phyloP scores from a whole-genome alignment of 2,888 invertebrate genomes.

The Chrysolina oricalcia region DNA sequence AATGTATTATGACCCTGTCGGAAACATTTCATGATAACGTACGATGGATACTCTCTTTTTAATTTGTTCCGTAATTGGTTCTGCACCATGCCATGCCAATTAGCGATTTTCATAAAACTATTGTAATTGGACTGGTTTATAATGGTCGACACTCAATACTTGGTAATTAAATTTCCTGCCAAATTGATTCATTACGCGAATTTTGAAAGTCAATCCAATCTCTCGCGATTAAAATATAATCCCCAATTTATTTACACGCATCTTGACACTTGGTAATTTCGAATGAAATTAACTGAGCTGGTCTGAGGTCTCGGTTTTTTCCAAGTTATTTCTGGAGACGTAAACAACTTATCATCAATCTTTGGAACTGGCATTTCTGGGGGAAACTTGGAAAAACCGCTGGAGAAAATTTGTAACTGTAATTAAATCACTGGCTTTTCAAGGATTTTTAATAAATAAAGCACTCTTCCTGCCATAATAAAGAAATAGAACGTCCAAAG shows the following conservation, averaged over 20 bases:
- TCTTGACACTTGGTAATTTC: conserved; percentile 4
- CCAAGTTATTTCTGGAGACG: conserved; percentile 36
- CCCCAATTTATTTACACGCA: conserved; percentile 2
- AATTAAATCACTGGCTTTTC: not conserved
- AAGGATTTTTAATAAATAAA: not conserved
- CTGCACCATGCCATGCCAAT: conserved; percentile 19
- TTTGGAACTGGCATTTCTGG: conserved; percentile 38
- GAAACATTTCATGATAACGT: not conserved
- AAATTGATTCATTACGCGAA: conserved; percentile 30
- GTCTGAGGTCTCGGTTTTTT: conserved; percentile 29
- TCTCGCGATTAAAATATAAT: not conserved
- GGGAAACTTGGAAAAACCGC: conserved; percentile 37
- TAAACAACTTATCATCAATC: conserved; percentile 44
- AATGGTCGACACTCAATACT: conserved; percentile 31
- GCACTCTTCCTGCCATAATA: not conserved
- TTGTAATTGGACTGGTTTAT: conserved; percentile 31
- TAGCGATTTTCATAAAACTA: conserved; percentile 34
- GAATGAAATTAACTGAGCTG: not conserved
- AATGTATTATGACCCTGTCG: not conserved
- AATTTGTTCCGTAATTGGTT: conserved; percentile 16
- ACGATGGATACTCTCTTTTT: conserved; percentile 14
- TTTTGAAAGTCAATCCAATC: conserved; percentile 6
- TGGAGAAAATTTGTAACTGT: conserved; percentile 29
- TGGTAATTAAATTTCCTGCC: conserved; percentile 30
- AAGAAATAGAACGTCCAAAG: not conserved